Conservation (phyloP, 2,797 vertebrate species). For the Sebastes wilsoni region DNA sequence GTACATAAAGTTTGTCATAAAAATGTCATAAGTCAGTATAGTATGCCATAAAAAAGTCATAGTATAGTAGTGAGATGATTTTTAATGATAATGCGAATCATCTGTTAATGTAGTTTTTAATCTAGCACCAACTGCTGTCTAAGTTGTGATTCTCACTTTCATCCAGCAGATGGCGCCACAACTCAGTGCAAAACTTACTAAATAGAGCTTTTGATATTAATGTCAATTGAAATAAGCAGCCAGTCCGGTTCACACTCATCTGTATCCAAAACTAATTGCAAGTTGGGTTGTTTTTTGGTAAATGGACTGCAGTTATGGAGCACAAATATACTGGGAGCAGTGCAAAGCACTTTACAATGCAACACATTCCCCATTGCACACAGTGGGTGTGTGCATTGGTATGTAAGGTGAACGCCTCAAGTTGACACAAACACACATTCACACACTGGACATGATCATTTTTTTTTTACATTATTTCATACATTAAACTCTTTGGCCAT, state of each 20-base stretch:
- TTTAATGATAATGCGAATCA: no score
- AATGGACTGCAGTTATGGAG: background rate
- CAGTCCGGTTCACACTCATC: background rate
- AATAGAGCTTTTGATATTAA: background rate
- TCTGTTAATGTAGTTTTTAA: background rate
- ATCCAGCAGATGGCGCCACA: constrained; percentile 56
- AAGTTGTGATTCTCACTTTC: background rate
- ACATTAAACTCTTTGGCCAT: background rate
- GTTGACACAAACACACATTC: background rate
- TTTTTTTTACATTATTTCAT: background rate
- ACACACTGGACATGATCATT: background rate
- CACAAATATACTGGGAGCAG: no score
- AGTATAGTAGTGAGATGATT: background rate
- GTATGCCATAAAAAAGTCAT: background rate
- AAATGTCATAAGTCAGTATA: background rate
- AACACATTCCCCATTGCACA: background rate
- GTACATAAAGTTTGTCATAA: background rate
- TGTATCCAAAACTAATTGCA: background rate
- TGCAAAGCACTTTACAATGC: background rate
- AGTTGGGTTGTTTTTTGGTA: no score
- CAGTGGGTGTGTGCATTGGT: background rate
- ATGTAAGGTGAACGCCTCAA: background rate
- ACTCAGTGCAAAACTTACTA: background rate
- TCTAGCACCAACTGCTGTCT: background rate
- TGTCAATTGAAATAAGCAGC: background rate